These are phyloP conservation scores for Girardinus metallicus DNA, from an alignment of 2,797 vertebrate species.

Conservation along the genomic window DNA sequence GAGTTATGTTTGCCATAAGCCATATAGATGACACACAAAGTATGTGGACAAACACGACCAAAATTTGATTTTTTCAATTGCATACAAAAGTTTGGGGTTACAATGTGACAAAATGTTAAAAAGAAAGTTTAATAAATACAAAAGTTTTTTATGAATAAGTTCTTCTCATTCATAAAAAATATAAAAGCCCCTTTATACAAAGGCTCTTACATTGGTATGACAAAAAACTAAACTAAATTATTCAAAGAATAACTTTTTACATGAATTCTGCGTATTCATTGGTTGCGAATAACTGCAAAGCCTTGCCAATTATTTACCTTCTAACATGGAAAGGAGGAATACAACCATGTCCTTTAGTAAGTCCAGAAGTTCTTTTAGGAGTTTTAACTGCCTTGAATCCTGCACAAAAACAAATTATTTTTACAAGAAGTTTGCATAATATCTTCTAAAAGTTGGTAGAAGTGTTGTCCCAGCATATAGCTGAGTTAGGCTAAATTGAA, in stretches of 20 bases:
- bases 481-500: background rate
- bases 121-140: background rate
- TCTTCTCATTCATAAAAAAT: background rate
- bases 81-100: background rate
- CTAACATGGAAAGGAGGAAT: slow-evolving; percentile 95
- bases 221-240: background rate
- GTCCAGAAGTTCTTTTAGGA: slow-evolving; percentile 95
- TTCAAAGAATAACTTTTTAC: background rate
- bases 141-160: too few relatives aligned
- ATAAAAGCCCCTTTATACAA: background rate
- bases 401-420: slow-evolving; percentile 59
- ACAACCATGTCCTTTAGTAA: slow-evolving; percentile 98
- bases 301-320: slow-evolving; percentile 80
- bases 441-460: background rate
- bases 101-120: background rate
- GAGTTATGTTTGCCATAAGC: background rate
- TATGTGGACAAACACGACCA: background rate
- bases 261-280: background rate
- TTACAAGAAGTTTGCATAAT: background rate
- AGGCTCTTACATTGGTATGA: background rate
- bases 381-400: slow-evolving; percentile 94
- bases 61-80: background rate
- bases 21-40: background rate
- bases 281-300: background rate
- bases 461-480: background rate